Conservation (phyloP, 1,140 invertebrate species). For the Drosophila setifemur region DNA sequence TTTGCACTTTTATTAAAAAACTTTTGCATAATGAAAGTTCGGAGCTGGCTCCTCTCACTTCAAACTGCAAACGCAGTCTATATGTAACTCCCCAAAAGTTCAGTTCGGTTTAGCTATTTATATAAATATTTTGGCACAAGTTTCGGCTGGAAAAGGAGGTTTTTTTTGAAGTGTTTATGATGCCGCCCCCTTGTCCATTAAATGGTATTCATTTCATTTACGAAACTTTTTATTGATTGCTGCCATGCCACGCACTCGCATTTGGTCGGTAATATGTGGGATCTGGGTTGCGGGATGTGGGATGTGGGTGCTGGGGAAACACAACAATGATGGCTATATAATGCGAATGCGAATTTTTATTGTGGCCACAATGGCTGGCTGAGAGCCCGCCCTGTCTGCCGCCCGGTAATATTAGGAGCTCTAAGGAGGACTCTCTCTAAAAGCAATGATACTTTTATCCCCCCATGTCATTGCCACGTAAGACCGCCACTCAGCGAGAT, state of each 20-base stretch:
- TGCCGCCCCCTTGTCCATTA: neutral
- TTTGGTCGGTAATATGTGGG: neutral
- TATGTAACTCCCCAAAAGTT: constrained; percentile 58
- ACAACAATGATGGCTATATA: constrained; percentile 42
- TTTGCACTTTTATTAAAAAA: constrained; percentile 79
- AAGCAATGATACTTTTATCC: constrained; percentile 60
- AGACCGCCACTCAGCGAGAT: constrained; percentile 47
- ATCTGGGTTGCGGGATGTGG: too few species aligned
- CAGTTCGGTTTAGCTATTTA: constrained; percentile 55
- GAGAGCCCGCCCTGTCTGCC: neutral
- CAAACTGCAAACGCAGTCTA: constrained; percentile 61
- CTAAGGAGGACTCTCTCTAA: constrained; percentile 35
- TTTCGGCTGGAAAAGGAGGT: constrained; percentile 42
- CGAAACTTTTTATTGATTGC: constrained; percentile 53
- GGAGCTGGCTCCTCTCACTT: constrained; percentile 59
- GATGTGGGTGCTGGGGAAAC: constrained; percentile 2
- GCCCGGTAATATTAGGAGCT: constrained; percentile 17
- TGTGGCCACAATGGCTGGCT: constrained; percentile 42
- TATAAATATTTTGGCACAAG: constrained; percentile 59
- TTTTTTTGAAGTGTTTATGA: constrained; percentile 39
- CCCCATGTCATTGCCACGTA: constrained; percentile 57
- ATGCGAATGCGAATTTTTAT: constrained; percentile 54
- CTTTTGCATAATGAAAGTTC: constrained; percentile 80
- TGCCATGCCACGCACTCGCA: neutral
- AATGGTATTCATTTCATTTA: constrained; percentile 46